Percentiles rank a stretch among this genome's conserved stretches.
These are phyloP conservation scores for Spisula solida DNA, from an alignment of 2,888 invertebrate species.

Conservation along the genomic window DNA sequence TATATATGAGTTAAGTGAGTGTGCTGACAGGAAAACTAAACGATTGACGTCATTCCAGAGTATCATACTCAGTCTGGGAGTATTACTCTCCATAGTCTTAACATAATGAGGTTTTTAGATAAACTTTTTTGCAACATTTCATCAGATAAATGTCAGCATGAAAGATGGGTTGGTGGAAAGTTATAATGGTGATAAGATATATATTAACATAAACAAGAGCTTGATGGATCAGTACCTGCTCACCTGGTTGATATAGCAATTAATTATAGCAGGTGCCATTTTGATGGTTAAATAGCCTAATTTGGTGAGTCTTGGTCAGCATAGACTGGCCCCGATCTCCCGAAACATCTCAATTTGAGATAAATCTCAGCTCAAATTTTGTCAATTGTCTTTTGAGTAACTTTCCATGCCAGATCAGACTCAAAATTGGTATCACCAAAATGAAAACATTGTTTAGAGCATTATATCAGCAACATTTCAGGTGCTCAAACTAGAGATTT, in stretches of 20 bases:
- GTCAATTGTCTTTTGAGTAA: no score
- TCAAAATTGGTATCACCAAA: no score
- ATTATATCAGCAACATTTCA: no score
- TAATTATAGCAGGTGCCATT: no score
- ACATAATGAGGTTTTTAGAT: neutral
- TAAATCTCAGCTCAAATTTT: no score
- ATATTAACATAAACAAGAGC: slow-evolving; percentile 6
- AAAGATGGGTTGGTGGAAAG: neutral
- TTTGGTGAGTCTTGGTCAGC: no score
- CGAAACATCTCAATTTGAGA: no score
- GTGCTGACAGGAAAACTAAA: neutral
- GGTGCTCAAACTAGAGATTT: no score
- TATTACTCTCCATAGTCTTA: neutral
- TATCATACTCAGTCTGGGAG: neutral
- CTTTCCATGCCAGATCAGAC: no score
- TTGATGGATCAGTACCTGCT: neutral
- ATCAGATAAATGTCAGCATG: slow-evolving; percentile 14
- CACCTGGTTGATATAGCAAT: neutral
- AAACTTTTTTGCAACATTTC: slow-evolving; percentile 25
- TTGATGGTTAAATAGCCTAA: no score
- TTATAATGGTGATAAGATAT: neutral
- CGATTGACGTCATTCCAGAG: neutral
- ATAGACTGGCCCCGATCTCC: no score
- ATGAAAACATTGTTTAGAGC: no score
- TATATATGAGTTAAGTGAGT: neutral